A percentile compares a stretch with the other conserved stretches of the same genome.
These are phyloP conservation scores for Alectoris magna DNA, from an alignment of 2,797 vertebrate genomes.

Conservation along the genomic window DNA sequence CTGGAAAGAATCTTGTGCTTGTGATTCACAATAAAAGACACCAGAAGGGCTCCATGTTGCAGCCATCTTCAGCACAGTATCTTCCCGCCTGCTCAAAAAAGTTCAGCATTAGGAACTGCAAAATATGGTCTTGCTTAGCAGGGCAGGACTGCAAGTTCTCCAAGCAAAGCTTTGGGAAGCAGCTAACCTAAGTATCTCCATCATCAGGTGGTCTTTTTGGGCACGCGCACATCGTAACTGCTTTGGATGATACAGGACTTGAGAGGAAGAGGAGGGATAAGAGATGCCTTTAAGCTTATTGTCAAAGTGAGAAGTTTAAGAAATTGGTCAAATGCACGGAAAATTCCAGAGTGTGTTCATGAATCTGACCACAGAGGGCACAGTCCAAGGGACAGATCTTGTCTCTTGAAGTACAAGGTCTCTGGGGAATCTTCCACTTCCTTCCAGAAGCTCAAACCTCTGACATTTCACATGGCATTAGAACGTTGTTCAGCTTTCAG, in stretches of 20 bases:
- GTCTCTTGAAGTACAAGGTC: background rate
- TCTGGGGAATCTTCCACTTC: background rate
- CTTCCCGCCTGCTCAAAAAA: background rate
- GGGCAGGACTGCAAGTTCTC: background rate
- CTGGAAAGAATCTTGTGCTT: background rate
- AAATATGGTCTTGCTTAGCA: accelerated
- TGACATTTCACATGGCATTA: background rate
- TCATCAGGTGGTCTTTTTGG: too few species aligned
- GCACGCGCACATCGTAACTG: too few species aligned
- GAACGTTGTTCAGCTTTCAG: too few species aligned
- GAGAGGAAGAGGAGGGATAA: background rate
- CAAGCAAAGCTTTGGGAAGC: background rate
- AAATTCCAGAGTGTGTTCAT: background rate
- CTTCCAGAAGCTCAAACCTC: background rate
- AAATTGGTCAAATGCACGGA: background rate
- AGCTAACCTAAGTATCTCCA: background rate
- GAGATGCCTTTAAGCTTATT: background rate
- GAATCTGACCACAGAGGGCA: background rate
- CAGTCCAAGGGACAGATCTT: background rate
- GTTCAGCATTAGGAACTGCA: background rate
- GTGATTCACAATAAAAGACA: background rate
- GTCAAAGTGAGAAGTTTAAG: background rate
- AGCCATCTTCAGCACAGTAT: accelerated
- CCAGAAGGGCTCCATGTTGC: background rate
- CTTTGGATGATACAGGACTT: too few species aligned